These are phyloP conservation scores for Nesometra sesokonis DNA, from an alignment of 35 echinoderm and acorn worm genomes.

Conservation along the genomic window DNA sequence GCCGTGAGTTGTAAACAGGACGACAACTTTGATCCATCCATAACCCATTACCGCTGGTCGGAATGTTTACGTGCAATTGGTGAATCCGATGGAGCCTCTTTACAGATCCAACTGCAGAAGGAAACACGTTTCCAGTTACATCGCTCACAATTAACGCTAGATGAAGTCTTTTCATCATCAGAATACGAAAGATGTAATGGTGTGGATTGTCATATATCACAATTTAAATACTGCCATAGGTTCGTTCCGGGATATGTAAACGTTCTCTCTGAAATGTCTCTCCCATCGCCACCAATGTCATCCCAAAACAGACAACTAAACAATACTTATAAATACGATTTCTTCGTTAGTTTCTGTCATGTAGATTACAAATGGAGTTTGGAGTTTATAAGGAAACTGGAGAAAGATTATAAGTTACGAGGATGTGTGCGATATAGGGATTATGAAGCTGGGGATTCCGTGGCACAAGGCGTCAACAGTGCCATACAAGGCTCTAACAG, in stretches of 20 bases:
- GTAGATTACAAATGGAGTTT: conserved; percentile 82
- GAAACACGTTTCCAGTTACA: conserved; percentile 15
- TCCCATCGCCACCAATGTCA: neutral
- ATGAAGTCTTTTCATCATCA: conserved; percentile 24
- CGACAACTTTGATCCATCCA: conserved; percentile 56
- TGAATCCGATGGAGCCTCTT: conserved; percentile 37
- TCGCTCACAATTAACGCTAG: conserved; percentile 15
- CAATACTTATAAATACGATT: conserved; percentile 51
- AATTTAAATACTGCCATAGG: conserved; percentile 60
- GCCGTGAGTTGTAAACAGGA: conserved; percentile 39
- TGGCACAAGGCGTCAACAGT: conserved; percentile 46
- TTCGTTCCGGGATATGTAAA: conserved; percentile 61
- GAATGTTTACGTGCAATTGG: conserved; percentile 44
- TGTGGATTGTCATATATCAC: conserved; percentile 61
- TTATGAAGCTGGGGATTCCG: conserved; percentile 54
- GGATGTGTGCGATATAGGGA: conserved; percentile 74
- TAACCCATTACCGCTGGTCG: conserved; percentile 67
- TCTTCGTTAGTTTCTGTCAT: conserved; percentile 70
- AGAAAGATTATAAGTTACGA: conserved; percentile 43
- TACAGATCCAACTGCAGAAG: conserved; percentile 21
- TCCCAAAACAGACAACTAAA: neutral
- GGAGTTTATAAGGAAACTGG: conserved; percentile 58
- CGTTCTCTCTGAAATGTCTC: conserved; percentile 44
- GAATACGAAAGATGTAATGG: conserved; percentile 70
- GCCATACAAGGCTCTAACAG: conserved; percentile 49